These are phyloP conservation scores for Phlogophora meticulosa DNA, from an alignment of 2,888 invertebrate genomes.

Conservation along the genomic window DNA sequence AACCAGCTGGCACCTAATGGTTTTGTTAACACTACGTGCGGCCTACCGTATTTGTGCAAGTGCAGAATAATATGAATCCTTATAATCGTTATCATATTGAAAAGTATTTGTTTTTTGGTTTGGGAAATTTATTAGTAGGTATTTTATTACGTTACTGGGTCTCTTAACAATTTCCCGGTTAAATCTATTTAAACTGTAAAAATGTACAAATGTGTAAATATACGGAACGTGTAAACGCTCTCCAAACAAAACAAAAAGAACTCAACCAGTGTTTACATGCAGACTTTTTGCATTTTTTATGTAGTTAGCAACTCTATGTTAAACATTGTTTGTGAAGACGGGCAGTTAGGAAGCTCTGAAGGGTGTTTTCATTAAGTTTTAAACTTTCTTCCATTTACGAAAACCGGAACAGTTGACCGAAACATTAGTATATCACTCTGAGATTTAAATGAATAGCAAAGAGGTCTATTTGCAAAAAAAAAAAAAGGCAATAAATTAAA, in stretches of 20 bases:
- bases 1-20: too few species aligned
- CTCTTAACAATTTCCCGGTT: neutral
- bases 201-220: neutral
- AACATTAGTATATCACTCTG: too few species aligned
- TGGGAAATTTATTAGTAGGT: too few species aligned
- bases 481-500: too few species aligned
- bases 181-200: neutral
- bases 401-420: neutral
- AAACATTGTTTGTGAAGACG: constrained; percentile 65
- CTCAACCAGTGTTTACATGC: constrained; percentile 56
- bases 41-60: too few species aligned
- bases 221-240: constrained; percentile 19
- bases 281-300: constrained; percentile 64
- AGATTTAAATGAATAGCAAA: too few species aligned
- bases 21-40: too few species aligned
- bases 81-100: too few species aligned
- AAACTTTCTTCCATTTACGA: constrained; percentile 68
- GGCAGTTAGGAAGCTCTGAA: constrained; percentile 64
- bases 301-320: constrained; percentile 63
- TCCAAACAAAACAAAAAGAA: constrained; percentile 42
- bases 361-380: constrained; percentile 76
- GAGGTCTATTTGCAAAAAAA: too few species aligned
- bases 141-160: too few species aligned
- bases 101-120: too few species aligned
- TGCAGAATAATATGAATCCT: too few species aligned